phyloP scores from a whole-genome alignment of 2,797 vertebrate species.

The Parotocinclus haroldoi region DNA sequence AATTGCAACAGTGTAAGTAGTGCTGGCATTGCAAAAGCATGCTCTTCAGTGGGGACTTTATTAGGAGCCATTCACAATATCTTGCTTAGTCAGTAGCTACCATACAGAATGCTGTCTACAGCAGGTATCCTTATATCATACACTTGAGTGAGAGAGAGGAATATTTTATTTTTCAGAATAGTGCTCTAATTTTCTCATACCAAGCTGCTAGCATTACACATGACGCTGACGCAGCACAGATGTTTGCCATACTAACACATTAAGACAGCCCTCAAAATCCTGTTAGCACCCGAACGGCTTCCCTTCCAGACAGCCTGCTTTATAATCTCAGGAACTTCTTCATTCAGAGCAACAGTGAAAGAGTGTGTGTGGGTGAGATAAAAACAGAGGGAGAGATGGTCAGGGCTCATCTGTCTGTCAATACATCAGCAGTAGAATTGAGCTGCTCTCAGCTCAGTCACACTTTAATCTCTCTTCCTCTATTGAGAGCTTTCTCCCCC shows the following conservation, averaged over 20 bases:
- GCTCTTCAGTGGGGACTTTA: too few relatives aligned
- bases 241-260: not conserved
- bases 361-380: not conserved
- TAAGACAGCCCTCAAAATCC: not conserved
- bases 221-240: not conserved
- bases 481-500: conserved; percentile 69
- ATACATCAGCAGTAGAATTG: conserved; percentile 72
- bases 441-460: conserved; percentile 71
- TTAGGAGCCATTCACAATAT: conserved; percentile 49
- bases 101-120: not conserved
- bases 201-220: not conserved
- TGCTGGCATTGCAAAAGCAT: too few relatives aligned
- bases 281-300: not conserved
- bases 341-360: not conserved
- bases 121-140: not conserved
- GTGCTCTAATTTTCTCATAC: not conserved
- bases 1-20: not conserved
- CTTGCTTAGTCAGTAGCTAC: not conserved
- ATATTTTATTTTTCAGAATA: not conserved
- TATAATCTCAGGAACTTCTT: not conserved
- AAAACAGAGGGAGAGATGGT: conserved; percentile 3
- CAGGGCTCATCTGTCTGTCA: conserved; percentile 62
- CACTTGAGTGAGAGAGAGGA: not conserved
- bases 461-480: conserved; percentile 74
- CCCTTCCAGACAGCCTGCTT: not conserved